Base-by-base conservation (phyloP, 2,113 vertebrate genomes). In the Panurus biarmicus region DNA sequence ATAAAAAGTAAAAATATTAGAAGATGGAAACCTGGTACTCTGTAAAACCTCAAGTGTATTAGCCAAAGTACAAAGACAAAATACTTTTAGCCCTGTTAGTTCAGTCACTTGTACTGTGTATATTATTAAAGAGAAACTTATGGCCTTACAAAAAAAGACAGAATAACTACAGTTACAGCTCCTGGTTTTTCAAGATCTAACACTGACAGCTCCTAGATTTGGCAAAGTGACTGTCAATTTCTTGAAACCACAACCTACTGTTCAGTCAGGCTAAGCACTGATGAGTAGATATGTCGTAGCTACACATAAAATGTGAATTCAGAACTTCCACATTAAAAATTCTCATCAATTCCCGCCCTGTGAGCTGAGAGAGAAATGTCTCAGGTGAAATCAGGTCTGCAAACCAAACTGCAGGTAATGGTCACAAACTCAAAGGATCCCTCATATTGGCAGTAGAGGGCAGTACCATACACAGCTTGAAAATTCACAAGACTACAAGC, bases 401-500 rank as follows among this genome's bases (percentile, higher is more conserved):
- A 88, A 62, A 66, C 20, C 45, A 26, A 61, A 70, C 38, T 53
- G 26, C 24, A 57, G 23, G 45, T 4, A 31, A 60, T 31, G 25
- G 56, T 33, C 58, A 54, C 29, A 83, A 76, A 85, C 42, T 40
- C 54, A 26, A 33, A 51, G 31, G 64, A 71, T 92, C 31, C 48
- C 62, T 47, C 42, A 40, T 14, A 74, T 40, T 40, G 60, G 75
- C 96, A 79, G 91, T 15, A 96, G 94, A 97, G 94, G 94, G 94
- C 83, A 96, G 91, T 45, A 91, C 74, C 65, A 89, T 54, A 84
- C 47, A 83, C 20, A 28, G n/a, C 44, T 71, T 95, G 15, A 85
- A 85, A 47, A 67, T 35, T 25, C 35, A 6, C 35, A 75, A 4
- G 25, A 7, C 36, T 26, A 26, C 15, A 26, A 76, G 29, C 16